Evolutionary conservation across 2,888 invertebrate species (phyloP).

Genomic region (Hirtodrosophila histrioides): DNA sequence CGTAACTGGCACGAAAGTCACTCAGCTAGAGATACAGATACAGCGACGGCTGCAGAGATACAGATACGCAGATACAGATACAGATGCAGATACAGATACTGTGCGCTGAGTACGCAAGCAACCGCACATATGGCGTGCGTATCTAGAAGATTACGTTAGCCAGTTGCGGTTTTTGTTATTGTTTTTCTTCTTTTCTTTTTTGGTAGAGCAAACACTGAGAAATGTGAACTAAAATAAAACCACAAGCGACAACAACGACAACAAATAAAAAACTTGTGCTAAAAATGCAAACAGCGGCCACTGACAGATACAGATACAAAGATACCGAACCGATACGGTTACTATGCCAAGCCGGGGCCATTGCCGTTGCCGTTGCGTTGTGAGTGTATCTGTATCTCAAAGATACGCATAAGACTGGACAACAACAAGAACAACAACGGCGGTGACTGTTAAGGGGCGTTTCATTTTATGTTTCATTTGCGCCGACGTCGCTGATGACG

Average conservation of each 20-base stretch:
- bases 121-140: slow-evolving; percentile 58
- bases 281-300: slow-evolving; percentile 73
- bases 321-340: slow-evolving; percentile 65
- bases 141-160: slow-evolving; percentile 76
- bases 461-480: slow-evolving; percentile 81
- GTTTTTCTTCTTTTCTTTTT: slow-evolving; percentile 5
- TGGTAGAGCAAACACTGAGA: slow-evolving; percentile 19
- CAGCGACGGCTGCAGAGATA: slow-evolving; percentile 7
- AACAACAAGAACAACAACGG: slow-evolving; percentile 24
- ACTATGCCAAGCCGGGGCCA: slow-evolving; percentile 58
- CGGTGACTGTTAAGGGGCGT: slow-evolving; percentile 78
- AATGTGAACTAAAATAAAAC: slow-evolving; percentile 56
- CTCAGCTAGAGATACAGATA: slow-evolving; percentile 21
- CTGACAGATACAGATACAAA: slow-evolving; percentile 51
- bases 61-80: slow-evolving; percentile 22
- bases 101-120: slow-evolving; percentile 27
- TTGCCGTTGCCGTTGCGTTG: slow-evolving; percentile 13
- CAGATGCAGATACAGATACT: slow-evolving; percentile 31
- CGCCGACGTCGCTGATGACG: slow-evolving; percentile 76
- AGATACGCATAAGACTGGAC: slow-evolving; percentile 72
- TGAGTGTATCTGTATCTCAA: slow-evolving; percentile 56
- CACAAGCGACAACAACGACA: slow-evolving; percentile 32
- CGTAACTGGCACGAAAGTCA: slow-evolving; percentile 42
- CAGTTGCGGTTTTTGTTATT: slow-evolving; percentile 49
- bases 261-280: slow-evolving; percentile 59